Conservation (phyloP, 2,797 vertebrate genomes). For the Poecilia gillii region DNA sequence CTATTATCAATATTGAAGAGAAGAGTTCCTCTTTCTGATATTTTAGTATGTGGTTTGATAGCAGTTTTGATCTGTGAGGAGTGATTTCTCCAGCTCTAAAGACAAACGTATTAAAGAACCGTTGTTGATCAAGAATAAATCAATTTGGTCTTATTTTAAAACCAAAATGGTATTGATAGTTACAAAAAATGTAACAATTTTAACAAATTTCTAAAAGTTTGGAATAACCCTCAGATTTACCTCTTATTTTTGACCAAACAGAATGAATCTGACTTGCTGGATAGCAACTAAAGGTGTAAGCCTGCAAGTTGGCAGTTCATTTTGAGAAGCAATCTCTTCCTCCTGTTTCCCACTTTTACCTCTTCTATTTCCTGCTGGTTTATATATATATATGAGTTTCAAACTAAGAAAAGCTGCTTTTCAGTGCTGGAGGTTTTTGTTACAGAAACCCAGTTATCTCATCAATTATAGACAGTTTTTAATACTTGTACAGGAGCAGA, state of each 20-base stretch:
- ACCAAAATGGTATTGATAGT: background rate
- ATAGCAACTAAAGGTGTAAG: conserved; percentile 11
- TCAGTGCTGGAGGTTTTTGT: background rate
- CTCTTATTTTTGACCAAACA: background rate
- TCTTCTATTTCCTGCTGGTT: background rate
- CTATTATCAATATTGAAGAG: background rate
- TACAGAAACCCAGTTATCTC: background rate
- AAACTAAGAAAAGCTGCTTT: background rate
- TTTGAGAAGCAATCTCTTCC: background rate
- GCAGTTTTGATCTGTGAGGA: background rate
- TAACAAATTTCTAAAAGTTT: background rate
- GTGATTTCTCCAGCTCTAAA: background rate
- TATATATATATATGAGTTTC: background rate
- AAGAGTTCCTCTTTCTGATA: background rate
- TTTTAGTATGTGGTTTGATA: background rate
- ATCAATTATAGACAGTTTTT: background rate
- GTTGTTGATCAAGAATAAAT: background rate
- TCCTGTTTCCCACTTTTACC: background rate
- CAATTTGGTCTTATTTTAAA: background rate
- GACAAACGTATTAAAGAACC: background rate
- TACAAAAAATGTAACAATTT: background rate
- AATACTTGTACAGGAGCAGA: background rate
- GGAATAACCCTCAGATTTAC: background rate
- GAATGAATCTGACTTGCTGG: background rate
- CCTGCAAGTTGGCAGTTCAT: background rate